Base-by-base conservation (phyloP, 2,797 vertebrate species). In the Tamandua tetradactyla region DNA sequence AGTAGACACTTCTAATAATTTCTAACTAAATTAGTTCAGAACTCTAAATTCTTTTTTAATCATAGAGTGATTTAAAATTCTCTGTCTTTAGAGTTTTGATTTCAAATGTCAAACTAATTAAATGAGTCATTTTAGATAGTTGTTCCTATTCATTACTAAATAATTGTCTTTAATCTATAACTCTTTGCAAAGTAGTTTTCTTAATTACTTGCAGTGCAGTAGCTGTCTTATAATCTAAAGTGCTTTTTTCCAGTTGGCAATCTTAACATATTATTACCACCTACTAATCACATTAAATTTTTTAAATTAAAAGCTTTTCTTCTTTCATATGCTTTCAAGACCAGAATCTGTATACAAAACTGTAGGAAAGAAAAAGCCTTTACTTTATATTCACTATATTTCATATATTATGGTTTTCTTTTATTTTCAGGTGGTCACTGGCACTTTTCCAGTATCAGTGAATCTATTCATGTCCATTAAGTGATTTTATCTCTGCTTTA, bases 141-240 rank as follows among this genome's bases (percentile, higher is more conserved):
- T 97, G 81, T 91, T 96, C 94, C 81, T 95, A 62, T 49, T 92
- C 91, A 94, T 96, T 69, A 93, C 49, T 96, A 97, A 97, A 72
- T 94, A 96, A 96, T 96, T 97, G 94, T 97, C 72, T 92, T 95
- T 97, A 96, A 94, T 97, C 91, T 95, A n/a, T 68, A 94, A 85
- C 6, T 97, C 92, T 92, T 92, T 95, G 78, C 57, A 89, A 97
- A 94, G 92, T 79, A 27, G 89, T 84, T 96, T 97, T 96, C 64
- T 66, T 94, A 82, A 96, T 96, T 96, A 88, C 44, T 66, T 96
- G 12, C 57, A 30, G 61, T 93, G 32, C 2, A 86, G 40, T 93
- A 94, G 78, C 74, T 96, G 18, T 93, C 91, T 91, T 96, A 42
- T 81, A 94, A 94, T 86, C 92, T 93, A 55, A 55, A 87, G 27